A percentile compares a stretch with the other conserved stretches of the same genome.
Conservation (phyloP, 2,113 vertebrate species). For the Regulus satrapa region DNA sequence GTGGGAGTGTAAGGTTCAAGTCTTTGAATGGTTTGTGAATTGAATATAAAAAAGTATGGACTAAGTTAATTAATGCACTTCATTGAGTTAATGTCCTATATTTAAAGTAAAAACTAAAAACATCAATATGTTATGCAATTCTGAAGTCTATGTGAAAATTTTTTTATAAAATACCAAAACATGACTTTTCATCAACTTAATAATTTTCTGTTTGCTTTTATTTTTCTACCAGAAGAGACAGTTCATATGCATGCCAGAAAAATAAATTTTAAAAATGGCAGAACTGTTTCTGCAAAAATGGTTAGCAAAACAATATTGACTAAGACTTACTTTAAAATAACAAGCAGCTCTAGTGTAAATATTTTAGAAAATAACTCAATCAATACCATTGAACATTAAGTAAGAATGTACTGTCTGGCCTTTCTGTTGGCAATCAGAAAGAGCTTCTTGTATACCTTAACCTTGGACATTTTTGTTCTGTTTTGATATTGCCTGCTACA, state of each 20-base stretch:
- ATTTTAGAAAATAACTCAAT: background rate
- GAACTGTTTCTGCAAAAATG: background rate
- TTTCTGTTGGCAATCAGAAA: background rate
- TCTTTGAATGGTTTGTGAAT: background rate
- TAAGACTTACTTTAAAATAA: slow-evolving; percentile 4
- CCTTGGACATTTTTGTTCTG: background rate
- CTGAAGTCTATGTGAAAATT: background rate
- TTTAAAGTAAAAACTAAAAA: background rate
- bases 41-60: background rate
- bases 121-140: background rate
- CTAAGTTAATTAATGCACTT: background rate
- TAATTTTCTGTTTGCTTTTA: background rate
- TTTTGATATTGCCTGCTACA: background rate
- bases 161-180: background rate
- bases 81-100: background rate
- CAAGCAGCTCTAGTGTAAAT: background rate
- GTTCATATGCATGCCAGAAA: background rate
- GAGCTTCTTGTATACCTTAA: background rate
- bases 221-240: background rate
- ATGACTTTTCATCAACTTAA: background rate
- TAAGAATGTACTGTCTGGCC: background rate
- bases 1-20: background rate
- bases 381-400: background rate
- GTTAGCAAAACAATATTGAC: background rate
- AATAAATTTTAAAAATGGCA: background rate